phyloP scores from a whole-genome alignment of 2,797 vertebrate genomes.

The Myoxocephalus aenaeus region DNA sequence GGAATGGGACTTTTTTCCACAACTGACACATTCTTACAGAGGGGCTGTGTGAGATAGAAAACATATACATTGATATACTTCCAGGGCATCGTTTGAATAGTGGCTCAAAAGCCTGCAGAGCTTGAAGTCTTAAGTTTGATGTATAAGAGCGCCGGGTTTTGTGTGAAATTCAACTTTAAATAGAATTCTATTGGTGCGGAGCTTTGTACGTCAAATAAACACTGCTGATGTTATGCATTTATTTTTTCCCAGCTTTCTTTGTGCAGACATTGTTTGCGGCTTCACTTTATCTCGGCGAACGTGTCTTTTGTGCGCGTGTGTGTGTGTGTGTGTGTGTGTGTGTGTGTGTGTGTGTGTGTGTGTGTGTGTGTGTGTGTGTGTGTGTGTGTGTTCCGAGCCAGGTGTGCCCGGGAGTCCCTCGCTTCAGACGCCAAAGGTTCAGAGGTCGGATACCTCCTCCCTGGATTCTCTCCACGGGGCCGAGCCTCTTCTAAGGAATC shows the following conservation, averaged over 20 bases:
- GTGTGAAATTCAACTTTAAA: slow-evolving; percentile 15
- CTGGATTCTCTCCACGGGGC: neutral
- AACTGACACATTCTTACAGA: slow-evolving; percentile 24
- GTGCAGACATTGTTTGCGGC: neutral
- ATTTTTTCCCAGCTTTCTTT: neutral
- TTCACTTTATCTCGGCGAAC: slow-evolving; percentile 25
- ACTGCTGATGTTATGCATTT: slow-evolving; percentile 8
- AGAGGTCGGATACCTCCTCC: slow-evolving; percentile 55
- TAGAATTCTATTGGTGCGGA: neutral
- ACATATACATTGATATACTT: slow-evolving; percentile 15
- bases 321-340: slow-evolving; percentile 2
- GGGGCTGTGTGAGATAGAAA: slow-evolving; percentile 6
- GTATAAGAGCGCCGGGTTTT: neutral
- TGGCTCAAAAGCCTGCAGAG: slow-evolving; percentile 2
- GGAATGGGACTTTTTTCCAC: slow-evolving; percentile 16
- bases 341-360: slow-evolving; percentile 20
- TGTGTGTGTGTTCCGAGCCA: slow-evolving; percentile 46
- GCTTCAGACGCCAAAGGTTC: slow-evolving; percentile 48
- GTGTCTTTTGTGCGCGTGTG: slow-evolving; percentile 8
- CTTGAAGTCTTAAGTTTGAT: slow-evolving; percentile 21
- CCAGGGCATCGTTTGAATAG: neutral
- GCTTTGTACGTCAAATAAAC: slow-evolving; percentile 23
- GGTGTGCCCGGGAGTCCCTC: slow-evolving; percentile 48
- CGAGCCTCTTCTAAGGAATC: slow-evolving; percentile 33
- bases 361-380: neutral